A percentile compares a stretch with the other conserved stretches of the same genome.
Evolutionary conservation across 2,797 vertebrate genomes (phyloP).

Genomic region (Euphonia xanthogaster): DNA sequence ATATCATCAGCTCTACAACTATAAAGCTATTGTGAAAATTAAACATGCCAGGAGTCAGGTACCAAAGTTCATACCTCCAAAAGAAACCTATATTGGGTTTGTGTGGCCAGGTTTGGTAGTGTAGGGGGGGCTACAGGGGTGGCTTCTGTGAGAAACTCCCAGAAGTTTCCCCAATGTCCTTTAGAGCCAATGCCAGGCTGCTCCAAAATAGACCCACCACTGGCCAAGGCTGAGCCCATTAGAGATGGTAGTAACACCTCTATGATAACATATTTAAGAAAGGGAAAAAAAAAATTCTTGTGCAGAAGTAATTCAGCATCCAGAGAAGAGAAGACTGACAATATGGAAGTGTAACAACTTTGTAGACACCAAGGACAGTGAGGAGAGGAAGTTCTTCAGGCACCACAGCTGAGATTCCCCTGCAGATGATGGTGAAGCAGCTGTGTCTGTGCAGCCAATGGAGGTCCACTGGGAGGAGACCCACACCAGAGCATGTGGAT

Average conservation of each 20-base stretch:
- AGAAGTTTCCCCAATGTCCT: background rate
- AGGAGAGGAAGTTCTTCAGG: background rate
- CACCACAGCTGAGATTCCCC: background rate
- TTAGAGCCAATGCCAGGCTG: background rate
- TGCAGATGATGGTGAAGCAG: background rate
- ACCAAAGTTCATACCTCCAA: background rate
- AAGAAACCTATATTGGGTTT: background rate
- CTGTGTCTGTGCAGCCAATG: background rate
- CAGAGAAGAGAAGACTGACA: background rate
- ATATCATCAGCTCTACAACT: background rate
- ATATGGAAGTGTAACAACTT: background rate
- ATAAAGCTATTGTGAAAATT: background rate
- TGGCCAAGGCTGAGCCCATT: background rate
- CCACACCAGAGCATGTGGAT: background rate
- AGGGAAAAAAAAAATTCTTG: background rate
- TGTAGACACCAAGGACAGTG: background rate
- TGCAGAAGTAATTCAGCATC: background rate
- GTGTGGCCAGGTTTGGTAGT: background rate
- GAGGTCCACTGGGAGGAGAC: background rate
- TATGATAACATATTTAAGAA: background rate
- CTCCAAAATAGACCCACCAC: background rate
- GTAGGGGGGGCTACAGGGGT: background rate
- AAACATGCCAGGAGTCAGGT: background rate
- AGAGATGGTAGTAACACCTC: fast-evolving
- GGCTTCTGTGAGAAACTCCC: background rate